Percentiles rank a stretch among this genome's conserved stretches.
Conservation (phyloP, 2,113 vertebrate species). For the Abramis brama region DNA sequence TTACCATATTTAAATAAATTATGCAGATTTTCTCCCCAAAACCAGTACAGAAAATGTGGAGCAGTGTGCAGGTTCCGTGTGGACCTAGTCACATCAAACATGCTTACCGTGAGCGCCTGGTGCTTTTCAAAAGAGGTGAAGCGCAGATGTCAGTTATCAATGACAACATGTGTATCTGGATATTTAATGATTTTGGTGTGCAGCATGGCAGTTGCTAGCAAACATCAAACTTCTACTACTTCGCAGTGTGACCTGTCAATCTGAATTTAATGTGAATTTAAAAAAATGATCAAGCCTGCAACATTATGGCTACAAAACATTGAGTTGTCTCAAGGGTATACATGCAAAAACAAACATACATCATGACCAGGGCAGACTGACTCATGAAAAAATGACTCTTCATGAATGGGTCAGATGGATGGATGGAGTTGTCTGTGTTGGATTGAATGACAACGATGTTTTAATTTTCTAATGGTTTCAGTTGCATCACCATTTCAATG, state of each 20-base stretch:
- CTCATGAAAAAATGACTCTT: no score
- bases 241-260: background rate
- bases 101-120: constrained; percentile 2
- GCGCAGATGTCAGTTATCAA: constrained; percentile 8
- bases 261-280: background rate
- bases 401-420: background rate
- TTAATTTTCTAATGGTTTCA: constrained; percentile 21
- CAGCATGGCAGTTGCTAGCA: background rate
- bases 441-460: background rate
- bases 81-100: constrained; percentile 17
- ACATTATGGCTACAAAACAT: background rate
- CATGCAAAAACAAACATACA: background rate
- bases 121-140: constrained; percentile 23
- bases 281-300: background rate
- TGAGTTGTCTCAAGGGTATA: background rate
- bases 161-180: background rate
- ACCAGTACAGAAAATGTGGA: background rate
- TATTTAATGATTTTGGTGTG: background rate
- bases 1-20: constrained; percentile 10
- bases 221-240: background rate
- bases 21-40: background rate
- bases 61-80: constrained; percentile 2
- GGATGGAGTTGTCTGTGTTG: background rate
- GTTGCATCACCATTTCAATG: background rate
- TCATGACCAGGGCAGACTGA: background rate